Evolutionary conservation across 2,113 vertebrate genomes (phyloP).

Genomic region (Chlamydotis undulata): DNA sequence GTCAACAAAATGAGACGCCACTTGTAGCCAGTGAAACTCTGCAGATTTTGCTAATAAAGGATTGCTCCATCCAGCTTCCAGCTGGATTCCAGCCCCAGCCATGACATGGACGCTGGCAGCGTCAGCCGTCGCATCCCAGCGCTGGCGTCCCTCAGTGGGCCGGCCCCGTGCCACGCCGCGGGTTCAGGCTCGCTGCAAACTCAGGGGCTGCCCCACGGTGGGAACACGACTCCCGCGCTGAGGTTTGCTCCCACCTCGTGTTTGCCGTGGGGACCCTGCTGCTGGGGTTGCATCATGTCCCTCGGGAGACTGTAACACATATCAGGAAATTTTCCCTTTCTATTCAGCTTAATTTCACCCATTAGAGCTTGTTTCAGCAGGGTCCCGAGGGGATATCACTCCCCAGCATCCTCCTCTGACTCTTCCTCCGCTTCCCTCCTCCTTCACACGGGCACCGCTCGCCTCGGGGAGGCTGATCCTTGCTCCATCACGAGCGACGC

Average conservation of each 20-base stretch:
- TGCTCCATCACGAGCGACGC: neutral
- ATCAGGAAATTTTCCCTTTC: neutral
- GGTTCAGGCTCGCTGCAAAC: neutral
- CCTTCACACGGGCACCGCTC: rapidly evolving
- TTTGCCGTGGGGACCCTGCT: neutral
- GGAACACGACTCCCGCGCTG: neutral
- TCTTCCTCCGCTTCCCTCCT: neutral
- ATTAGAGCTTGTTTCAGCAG: constrained; percentile 33
- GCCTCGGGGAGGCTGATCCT: neutral
- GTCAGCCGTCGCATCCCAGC: neutral
- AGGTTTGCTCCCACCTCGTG: neutral
- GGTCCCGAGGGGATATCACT: neutral
- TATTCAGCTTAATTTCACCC: constrained; percentile 35
- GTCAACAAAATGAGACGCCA: neutral
- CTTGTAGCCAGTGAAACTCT: constrained; percentile 47
- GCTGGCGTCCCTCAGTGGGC: rapidly evolving
- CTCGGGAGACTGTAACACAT: neutral
- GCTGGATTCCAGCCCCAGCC: constrained; percentile 48
- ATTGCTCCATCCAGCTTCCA: constrained; percentile 27
- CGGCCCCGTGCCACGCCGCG: rapidly evolving
- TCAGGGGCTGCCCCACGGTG: rapidly evolving
- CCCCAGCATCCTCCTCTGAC: neutral
- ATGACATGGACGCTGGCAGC: neutral
- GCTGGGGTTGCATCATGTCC: neutral
- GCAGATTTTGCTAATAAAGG: constrained; percentile 62